Evolutionary conservation across 2,888 invertebrate species (phyloP).

Genomic region (Alloscopus bannaensis): DNA sequence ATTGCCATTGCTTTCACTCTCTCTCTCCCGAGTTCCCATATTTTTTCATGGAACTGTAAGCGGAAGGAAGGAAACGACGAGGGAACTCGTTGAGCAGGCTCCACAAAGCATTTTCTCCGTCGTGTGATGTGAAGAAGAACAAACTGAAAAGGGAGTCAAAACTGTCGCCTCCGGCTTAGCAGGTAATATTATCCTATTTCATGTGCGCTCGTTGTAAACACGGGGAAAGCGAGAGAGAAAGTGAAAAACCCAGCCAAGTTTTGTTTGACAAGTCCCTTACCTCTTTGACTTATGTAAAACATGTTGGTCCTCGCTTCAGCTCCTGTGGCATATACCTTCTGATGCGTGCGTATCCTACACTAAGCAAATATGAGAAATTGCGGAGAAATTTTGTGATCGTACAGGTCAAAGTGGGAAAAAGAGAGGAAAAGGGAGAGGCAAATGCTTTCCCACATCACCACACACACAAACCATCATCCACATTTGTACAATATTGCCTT

Average conservation of each 20-base stretch:
- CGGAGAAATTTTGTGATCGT: slow-evolving; percentile 25
- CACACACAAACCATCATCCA: neutral
- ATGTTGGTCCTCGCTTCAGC: neutral
- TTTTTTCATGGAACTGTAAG: slow-evolving; percentile 15
- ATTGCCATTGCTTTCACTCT: no score
- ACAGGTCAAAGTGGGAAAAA: slow-evolving; percentile 39
- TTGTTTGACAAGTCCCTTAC: slow-evolving; percentile 31
- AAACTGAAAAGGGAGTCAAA: slow-evolving; percentile 63
- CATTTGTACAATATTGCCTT: no score
- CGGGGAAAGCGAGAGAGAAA: neutral
- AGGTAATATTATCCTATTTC: slow-evolving; percentile 52
- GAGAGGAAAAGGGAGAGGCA: slow-evolving; percentile 7
- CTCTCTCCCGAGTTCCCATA: no score
- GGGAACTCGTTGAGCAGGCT: slow-evolving; percentile 2
- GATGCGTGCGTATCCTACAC: slow-evolving; percentile 14
- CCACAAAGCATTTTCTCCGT: slow-evolving; percentile 7
- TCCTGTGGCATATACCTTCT: neutral
- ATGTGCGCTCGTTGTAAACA: neutral
- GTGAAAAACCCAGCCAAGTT: no score
- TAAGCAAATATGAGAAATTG: slow-evolving; percentile 48
- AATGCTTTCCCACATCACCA: neutral
- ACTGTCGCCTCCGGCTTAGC: slow-evolving; percentile 62
- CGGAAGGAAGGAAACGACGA: slow-evolving; percentile 11
- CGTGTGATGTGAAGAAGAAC: slow-evolving; percentile 47
- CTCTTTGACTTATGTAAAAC: slow-evolving; percentile 37